phyloP scores from a whole-genome alignment of 2,113 vertebrate species.

The Archocentrus centrarchus region DNA sequence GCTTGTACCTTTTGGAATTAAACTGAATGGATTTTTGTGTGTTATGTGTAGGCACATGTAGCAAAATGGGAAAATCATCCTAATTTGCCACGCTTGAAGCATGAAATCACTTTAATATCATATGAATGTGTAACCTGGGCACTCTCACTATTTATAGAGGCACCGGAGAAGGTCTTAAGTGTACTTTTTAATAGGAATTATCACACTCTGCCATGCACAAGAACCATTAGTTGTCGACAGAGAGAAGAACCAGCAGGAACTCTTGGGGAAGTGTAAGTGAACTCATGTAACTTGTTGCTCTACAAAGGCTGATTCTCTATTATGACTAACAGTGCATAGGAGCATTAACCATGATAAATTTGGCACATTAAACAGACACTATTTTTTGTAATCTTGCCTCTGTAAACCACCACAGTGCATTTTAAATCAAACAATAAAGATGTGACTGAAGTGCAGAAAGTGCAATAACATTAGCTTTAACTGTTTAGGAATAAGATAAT shows the following conservation, averaged over 20 bases:
- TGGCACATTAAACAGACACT: not conserved
- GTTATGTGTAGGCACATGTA: constrained; percentile 18
- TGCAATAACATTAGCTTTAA: too few species aligned
- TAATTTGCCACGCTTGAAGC: constrained; percentile 54
- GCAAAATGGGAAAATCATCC: constrained; percentile 1
- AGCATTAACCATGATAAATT: too few species aligned
- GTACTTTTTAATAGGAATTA: not conserved
- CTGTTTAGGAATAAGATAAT: not conserved
- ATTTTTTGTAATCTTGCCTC: not conserved
- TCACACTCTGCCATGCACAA: not conserved
- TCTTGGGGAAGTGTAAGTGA: not conserved
- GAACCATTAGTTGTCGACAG: not conserved
- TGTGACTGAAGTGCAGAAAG: not conserved
- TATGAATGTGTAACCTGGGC: constrained; percentile 42
- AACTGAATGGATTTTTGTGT: constrained; percentile 13
- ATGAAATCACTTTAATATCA: constrained; percentile 50
- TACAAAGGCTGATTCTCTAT: not conserved
- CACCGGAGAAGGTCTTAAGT: constrained; percentile 9
- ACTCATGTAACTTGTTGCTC: not conserved
- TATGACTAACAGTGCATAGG: not conserved
- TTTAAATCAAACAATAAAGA: not conserved
- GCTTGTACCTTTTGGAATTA: constrained; percentile 45
- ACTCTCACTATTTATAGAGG: constrained; percentile 32
- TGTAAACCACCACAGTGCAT: not conserved
- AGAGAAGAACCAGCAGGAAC: not conserved